Evolutionary conservation across 64 coral and sea anemone genomes (phyloP).

Genomic region (Orbicella faveolata): DNA sequence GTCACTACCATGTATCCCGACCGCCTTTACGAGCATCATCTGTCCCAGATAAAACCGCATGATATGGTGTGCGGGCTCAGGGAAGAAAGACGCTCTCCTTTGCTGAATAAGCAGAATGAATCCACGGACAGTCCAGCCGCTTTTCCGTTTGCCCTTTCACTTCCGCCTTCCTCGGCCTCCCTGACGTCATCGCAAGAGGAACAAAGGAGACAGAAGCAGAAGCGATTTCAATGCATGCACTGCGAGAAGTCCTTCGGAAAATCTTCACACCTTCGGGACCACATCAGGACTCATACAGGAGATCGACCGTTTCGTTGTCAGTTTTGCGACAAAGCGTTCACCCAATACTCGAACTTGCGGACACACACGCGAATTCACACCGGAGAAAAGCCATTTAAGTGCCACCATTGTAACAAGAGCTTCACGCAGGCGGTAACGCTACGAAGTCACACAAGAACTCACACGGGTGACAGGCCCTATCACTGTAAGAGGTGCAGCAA

Average conservation of each 20-base stretch:
- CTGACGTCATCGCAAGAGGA: conserved; percentile 54
- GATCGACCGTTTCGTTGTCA: conserved; percentile 97
- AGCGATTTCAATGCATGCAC: conserved; percentile 96
- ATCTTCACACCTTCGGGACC: conserved; percentile 97
- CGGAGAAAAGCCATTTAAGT: conserved; percentile 93
- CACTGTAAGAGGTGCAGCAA: conserved; percentile 94
- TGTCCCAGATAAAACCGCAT: conserved; percentile 69
- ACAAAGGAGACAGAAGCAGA: conserved; percentile 75
- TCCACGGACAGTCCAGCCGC: conserved; percentile 21
- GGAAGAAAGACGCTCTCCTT: conserved; percentile 68
- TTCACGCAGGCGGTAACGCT: conserved; percentile 98
- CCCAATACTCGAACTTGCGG: conserved; percentile 96
- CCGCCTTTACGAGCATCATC: conserved; percentile 52
- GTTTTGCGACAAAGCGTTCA: conserved; percentile 95
- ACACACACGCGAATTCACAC: conserved; percentile 98
- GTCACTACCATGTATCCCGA: conserved; percentile 85
- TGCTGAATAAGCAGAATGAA: conserved; percentile 36
- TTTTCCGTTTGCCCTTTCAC: conserved; percentile 68
- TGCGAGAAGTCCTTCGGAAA: conserved; percentile 99
- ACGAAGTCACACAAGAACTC: conserved; percentile 94
- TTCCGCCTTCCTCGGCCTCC: conserved; percentile 31
- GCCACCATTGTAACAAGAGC: conserved; percentile 94
- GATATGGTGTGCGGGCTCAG: conserved; percentile 72
- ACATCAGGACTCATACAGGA: conserved; percentile 97
- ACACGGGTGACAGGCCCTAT: conserved; percentile 90